Base-by-base conservation (phyloP, 2,888 invertebrate genomes). In the Alloscopus bannaensis region DNA sequence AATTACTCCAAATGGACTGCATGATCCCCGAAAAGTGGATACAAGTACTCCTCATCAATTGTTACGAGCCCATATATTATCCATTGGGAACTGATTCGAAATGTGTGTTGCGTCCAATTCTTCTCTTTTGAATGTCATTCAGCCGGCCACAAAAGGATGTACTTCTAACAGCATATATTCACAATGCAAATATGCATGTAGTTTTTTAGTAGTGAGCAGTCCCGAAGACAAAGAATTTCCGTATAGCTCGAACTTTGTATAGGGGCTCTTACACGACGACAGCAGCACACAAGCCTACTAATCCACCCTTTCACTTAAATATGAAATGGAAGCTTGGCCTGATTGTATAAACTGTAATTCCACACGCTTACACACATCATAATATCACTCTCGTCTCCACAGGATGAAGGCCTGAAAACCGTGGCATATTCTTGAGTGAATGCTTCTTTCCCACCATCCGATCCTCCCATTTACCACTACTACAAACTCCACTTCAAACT, bases 1-100 rank as follows among this genome's bases (percentile, higher is more conserved):
- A 75, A 75, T 75, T 75, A 75, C 75, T 65, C 47, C 24, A 66
- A 75, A 75, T 75, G 75, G 75, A 66, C 75, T 75, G 66, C 59
- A 75, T 75, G 59, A 75, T 75, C 75, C 59, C 50, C 11, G 75
- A 66, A 66, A 75, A 75, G 75, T 66, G 75, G 75, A n/a, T 66
- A 59, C 75, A 75, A 75, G 75, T 75, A 66, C 59, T 36, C 75
- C 75, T 75, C 75, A 75, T 75, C 75, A 75, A 66, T 22, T 50
- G 59, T 75, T 75, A 75, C 50, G 66, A 59, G 75, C 75, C 65
- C 75, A 42, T 36, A 55, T 45, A 75, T 75, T 66, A 75, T 50
- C 75, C 75, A 75, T 75, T 75, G 65, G 75, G 75, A 66, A 31
- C 59, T 20, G 66, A 75, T 75, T 75, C 66, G 64, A 75, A 73